Evolutionary conservation across 2,888 invertebrate species (phyloP), one percentile per base, ranked within the genome.

Genomic region (Aphodius sticticus): DNA sequence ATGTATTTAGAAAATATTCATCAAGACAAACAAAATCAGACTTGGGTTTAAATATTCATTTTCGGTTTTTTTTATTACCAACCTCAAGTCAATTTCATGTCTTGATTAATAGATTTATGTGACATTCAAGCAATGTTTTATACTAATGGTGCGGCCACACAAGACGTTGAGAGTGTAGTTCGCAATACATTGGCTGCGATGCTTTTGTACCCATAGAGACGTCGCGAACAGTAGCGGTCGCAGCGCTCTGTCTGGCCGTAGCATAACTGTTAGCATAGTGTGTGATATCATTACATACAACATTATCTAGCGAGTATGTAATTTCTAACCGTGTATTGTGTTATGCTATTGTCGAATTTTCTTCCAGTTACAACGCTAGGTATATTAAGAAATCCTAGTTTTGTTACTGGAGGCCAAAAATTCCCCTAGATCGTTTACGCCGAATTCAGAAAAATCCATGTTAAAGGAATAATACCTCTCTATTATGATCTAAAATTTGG

Each of bases 201-300:
- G 26, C 26, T 3, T 26, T 26, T 26, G 26, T 26, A 26, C 26
- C 26, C 26, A 26, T 26, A 26, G 26, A 26, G 3, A 3, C 26
- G 26, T 26, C 2, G 26, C 26, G 26, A 26, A 26, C 26, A 26
- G 26, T 26, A 26, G 26, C 26, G 26, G 26, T 26, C 26, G 26
- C 3, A 26, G 26, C 26, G 26, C 2, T 26, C 26, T 26, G 26
- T 26, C 26, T 26, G 26, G 26, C 26, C 26, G 26, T 26, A 26
- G 2, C 26, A 26, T 53, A 53, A 53, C 53, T 53, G 53, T 53
- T 53, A 53, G 76, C 78, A 85, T 87, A 87, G 86, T 87, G 85
- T 85, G 87, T 87, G 87, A 87, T 87, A 88, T 85, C 71, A 16
- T 71, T 71, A 71, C 71, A 71, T 71, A n/a, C 71, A 26, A 71